Conservation (phyloP, 2,888 invertebrate species). For the Catocala sponsa region DNA sequence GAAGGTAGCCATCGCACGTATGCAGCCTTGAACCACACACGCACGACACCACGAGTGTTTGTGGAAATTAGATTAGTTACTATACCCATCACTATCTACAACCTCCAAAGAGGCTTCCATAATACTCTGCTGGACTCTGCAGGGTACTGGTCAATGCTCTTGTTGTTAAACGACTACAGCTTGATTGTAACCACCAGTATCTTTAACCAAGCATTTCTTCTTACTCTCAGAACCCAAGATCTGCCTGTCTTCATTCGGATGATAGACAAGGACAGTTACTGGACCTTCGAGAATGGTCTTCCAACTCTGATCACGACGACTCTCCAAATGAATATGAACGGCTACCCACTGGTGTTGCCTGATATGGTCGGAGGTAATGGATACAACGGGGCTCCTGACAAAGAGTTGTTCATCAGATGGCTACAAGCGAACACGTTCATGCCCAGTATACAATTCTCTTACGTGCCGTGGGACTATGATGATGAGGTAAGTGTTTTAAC, state of each 20-base stretch:
- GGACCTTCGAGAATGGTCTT: slow-evolving; percentile 91
- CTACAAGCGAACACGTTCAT: slow-evolving; percentile 92
- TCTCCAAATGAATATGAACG: slow-evolving; percentile 89
- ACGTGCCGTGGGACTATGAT: slow-evolving; percentile 93
- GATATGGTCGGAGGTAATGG: slow-evolving; percentile 93
- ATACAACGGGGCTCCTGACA: slow-evolving; percentile 79
- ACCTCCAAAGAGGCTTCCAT: too few relatives aligned
- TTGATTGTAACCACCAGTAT: too few relatives aligned
- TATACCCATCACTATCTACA: too few relatives aligned
- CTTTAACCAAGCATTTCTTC: not conserved
- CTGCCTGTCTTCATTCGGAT: slow-evolving; percentile 92
- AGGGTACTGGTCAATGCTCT: too few relatives aligned
- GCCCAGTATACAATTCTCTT: slow-evolving; percentile 93
- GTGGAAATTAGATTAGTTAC: too few relatives aligned
- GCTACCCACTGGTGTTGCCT: slow-evolving; percentile 92
- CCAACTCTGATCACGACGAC: slow-evolving; percentile 91
- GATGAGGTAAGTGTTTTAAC: slow-evolving; percentile 68
- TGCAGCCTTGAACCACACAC: too few relatives aligned
- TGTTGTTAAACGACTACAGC: too few relatives aligned
- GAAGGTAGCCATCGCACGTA: too few relatives aligned
- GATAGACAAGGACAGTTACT: slow-evolving; percentile 92
- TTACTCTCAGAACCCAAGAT: slow-evolving; percentile 87
- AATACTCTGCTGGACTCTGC: too few relatives aligned
- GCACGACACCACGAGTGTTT: too few relatives aligned
- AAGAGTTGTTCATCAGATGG: slow-evolving; percentile 92